These are phyloP conservation scores for Plebejus melissa DNA, from an alignment of 2,888 invertebrate genomes.

Conservation along the genomic window DNA sequence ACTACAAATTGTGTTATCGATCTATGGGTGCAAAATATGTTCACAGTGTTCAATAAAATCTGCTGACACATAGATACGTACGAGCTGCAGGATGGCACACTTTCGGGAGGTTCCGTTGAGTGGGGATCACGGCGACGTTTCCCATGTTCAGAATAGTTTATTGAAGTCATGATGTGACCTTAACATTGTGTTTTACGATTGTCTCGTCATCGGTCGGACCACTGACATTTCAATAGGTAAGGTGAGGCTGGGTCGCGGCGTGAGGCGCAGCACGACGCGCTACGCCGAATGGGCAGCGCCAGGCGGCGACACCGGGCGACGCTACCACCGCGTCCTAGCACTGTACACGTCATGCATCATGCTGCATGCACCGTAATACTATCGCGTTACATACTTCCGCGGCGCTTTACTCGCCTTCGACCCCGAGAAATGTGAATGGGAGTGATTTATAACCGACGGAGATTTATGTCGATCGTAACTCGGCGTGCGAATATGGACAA, in stretches of 20 bases:
- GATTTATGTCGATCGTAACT: conserved; percentile 26
- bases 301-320: conserved; percentile 31
- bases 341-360: conserved; percentile 24
- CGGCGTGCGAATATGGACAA: conserved; percentile 33
- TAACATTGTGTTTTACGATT: conserved; percentile 78
- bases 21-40: conserved; percentile 29
- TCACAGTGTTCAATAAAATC: conserved; percentile 33
- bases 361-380: conserved; percentile 4
- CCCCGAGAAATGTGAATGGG: conserved; percentile 42
- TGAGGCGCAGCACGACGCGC: conserved; percentile 64
- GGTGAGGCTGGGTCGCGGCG: conserved; percentile 72
- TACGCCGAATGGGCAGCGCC: conserved; percentile 49
- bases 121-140: conserved; percentile 61
- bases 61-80: conserved; percentile 45
- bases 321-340: conserved; percentile 31
- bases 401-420: conserved; percentile 35
- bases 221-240: conserved; percentile 77
- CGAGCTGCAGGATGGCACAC: conserved; percentile 60
- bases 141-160: conserved; percentile 73
- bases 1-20: conserved; percentile 26
- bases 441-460: conserved; percentile 36
- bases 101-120: conserved; percentile 63
- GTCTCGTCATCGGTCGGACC: conserved; percentile 72
- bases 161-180: conserved; percentile 78
- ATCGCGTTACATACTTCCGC: conserved; percentile 5